These are phyloP conservation scores for Toxostoma redivivum DNA, from an alignment of 2,113 vertebrate species.

Conservation along the genomic window DNA sequence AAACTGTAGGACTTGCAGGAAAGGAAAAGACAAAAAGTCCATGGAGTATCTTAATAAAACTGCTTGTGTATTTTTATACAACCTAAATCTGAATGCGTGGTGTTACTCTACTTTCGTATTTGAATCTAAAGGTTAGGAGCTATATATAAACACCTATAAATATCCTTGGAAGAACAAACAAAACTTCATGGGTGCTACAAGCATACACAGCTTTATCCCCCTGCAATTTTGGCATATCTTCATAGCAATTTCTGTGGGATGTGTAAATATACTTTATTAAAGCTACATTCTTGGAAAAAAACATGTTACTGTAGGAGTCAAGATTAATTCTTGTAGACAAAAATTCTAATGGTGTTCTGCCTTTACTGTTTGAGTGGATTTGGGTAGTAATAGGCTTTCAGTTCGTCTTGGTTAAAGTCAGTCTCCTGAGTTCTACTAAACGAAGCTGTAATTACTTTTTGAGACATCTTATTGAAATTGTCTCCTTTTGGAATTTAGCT, in stretches of 20 bases:
- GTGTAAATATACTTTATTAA: neutral
- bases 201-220: neutral
- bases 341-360: neutral
- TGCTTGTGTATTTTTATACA: neutral
- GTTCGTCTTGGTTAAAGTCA: neutral
- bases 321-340: neutral
- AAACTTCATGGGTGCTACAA: neutral
- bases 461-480: neutral
- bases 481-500: neutral
- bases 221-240: neutral
- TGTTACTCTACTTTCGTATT: neutral
- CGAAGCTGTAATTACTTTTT: neutral
- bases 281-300: neutral
- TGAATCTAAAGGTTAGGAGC: conserved; percentile 40
- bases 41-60: neutral
- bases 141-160: conserved; percentile 48
- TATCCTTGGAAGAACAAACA: conserved; percentile 9
- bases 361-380: neutral
- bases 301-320: neutral
- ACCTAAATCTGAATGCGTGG: neutral
- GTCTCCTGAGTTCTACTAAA: neutral
- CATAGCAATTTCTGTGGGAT: neutral
- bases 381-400: neutral
- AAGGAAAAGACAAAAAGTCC: neutral
- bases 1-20: neutral